These are phyloP conservation scores for Sprattus sprattus DNA, from an alignment of 2,113 vertebrate genomes.

Conservation along the genomic window DNA sequence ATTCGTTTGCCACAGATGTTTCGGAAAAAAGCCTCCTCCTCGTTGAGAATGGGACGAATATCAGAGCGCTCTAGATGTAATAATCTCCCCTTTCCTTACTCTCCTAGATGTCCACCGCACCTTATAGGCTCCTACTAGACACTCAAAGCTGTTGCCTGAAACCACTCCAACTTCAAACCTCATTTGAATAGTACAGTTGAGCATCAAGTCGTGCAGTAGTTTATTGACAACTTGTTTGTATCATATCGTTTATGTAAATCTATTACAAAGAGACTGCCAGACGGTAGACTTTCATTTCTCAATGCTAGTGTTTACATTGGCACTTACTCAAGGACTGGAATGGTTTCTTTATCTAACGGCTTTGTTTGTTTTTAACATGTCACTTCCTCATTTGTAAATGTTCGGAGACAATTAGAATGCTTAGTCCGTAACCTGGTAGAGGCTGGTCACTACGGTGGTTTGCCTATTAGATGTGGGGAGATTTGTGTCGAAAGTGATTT, in stretches of 20 bases:
- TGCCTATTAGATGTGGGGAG: background rate
- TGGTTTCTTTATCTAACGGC: constrained; percentile 58
- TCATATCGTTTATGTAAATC: background rate
- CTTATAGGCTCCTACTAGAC: constrained; percentile 33
- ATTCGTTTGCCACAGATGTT: constrained; percentile 73
- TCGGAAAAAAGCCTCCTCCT: constrained; percentile 78
- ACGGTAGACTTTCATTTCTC: background rate
- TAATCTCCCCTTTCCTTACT: constrained; percentile 57
- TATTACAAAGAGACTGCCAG: background rate
- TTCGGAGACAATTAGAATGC: constrained; percentile 19
- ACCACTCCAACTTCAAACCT: constrained; percentile 45
- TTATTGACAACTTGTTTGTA: background rate
- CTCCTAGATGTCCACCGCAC: constrained; percentile 50
- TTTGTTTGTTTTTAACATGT: constrained; percentile 51
- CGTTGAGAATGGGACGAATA: constrained; percentile 77
- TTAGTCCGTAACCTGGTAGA: background rate
- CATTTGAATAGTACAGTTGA: background rate
- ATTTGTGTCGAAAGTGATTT: constrained; percentile 24
- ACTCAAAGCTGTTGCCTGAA: constrained; percentile 57
- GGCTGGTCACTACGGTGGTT: background rate
- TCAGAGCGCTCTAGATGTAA: constrained; percentile 75
- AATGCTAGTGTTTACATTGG: background rate
- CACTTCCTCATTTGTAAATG: constrained; percentile 42
- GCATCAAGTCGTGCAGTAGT: background rate
- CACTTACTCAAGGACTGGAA: constrained; percentile 3